These are phyloP conservation scores for Ictalurus punctatus DNA, from an alignment of 2,113 vertebrate species.

Conservation along the genomic window DNA sequence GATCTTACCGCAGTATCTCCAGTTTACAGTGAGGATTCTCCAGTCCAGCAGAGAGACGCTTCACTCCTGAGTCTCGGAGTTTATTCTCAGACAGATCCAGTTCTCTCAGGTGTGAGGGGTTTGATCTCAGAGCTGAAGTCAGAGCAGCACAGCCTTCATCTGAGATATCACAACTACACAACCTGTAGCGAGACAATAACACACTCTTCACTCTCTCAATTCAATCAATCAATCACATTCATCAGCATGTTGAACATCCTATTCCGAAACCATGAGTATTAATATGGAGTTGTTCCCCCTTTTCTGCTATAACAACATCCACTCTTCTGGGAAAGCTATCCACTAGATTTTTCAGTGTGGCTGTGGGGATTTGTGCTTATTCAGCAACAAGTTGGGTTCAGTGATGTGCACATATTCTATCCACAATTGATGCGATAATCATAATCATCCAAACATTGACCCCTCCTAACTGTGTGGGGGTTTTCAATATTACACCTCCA, in stretches of 20 bases:
- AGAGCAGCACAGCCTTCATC: background rate
- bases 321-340: background rate
- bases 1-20: background rate
- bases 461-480: background rate
- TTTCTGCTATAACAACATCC: background rate
- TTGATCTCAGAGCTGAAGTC: background rate
- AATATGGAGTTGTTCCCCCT: background rate
- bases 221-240: background rate
- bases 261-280: background rate
- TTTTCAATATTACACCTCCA: background rate
- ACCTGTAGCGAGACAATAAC: background rate
- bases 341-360: background rate
- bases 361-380: background rate
- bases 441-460: background rate
- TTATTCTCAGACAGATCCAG: background rate
- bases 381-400: background rate
- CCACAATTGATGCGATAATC: background rate
- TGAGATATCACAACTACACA: background rate
- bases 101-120: background rate
- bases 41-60: background rate
- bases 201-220: background rate
- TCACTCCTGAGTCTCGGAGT: background rate
- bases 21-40: constrained; percentile 3
- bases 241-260: background rate
- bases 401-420: background rate